These are phyloP conservation scores for Oncorhynchus masou DNA, from an alignment of 2,113 vertebrate genomes.

Conservation along the genomic window DNA sequence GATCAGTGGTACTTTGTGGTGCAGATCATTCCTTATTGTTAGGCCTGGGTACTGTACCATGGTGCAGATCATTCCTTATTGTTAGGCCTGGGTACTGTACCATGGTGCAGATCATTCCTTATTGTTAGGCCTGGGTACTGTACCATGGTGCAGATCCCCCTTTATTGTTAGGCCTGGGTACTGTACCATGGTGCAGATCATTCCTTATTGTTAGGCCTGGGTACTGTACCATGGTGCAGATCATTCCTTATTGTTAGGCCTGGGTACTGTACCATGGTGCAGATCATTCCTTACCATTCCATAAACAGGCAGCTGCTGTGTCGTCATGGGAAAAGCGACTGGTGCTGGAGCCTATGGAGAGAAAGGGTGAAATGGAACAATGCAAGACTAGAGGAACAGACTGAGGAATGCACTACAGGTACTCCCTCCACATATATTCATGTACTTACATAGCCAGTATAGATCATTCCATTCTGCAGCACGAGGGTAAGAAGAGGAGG, in stretches of 20 bases:
- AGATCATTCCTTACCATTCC: constrained; percentile 82
- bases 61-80: no score
- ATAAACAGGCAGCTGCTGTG: constrained; percentile 91
- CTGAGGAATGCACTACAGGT: not conserved
- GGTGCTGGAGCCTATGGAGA: constrained; percentile 80
- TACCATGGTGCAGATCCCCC: not conserved
- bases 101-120: no score
- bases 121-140: no score
- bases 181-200: not conserved
- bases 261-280: not conserved
- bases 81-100: not conserved
- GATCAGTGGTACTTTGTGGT: no score
- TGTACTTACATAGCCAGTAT: constrained; percentile 77
- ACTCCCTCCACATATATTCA: not conserved
- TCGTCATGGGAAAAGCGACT: constrained; percentile 82
- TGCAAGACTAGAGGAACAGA: not conserved
- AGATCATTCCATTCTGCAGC: constrained; percentile 75
- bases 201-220: no score
- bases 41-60: not conserved
- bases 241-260: no score
- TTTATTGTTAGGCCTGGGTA: no score
- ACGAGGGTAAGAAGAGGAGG: constrained; percentile 51
- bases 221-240: not conserved
- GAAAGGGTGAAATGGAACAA: not conserved
- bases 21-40: constrained; percentile 77